Base-by-base conservation (phyloP, 1,140 invertebrate species). In the Papilio dardanus region DNA sequence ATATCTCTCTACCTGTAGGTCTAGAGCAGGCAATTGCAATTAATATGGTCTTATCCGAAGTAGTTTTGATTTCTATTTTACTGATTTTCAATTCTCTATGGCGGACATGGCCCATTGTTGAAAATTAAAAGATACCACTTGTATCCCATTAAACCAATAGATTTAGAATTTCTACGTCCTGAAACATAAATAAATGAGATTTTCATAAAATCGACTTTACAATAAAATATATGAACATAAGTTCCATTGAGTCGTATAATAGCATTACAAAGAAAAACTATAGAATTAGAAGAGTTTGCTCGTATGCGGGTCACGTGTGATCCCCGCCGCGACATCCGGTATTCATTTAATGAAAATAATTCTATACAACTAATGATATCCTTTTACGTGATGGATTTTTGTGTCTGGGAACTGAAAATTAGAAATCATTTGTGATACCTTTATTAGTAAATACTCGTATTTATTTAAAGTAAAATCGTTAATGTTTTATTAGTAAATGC, bases 301-400 rank as follows among this genome's bases (percentile, higher is more conserved):
- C 24, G 54, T 50, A 77, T 67, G 33, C 77, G 40, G 42, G 30
- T 40, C 74, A 78, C 62, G 74, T 77, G 30, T 35, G 12, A 81
- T 79, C 74, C 76, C 31, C 35, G 30, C 30, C 28, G 28, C 71
- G 71, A 73, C 33, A 35, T 33, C 46, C 66, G 75, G 21, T 76
- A 86, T 86, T 79, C 82, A 80, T 79, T 86, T 86, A 86, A 86
- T 86, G 84, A 84, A 86, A 86, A 86, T 86, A 86, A 84, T 83
- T 81, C 79, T 73, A 82, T 78, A 77, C 62, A 35, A 54, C 62
- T 77, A 80, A 84, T 77, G 79, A 84, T 77, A 78, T 76, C 50
- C 74, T 73, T 79, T 77, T 83, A 84, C 82, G 84, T 86, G 82
- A 85, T 33, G 79, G 82, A 84, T 84, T 82, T 73, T 73, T 73